Percentiles rank a stretch among this genome's conserved stretches.
These are phyloP conservation scores for Anas flavirostris DNA, from an alignment of 2,797 vertebrate genomes.

Conservation along the genomic window DNA sequence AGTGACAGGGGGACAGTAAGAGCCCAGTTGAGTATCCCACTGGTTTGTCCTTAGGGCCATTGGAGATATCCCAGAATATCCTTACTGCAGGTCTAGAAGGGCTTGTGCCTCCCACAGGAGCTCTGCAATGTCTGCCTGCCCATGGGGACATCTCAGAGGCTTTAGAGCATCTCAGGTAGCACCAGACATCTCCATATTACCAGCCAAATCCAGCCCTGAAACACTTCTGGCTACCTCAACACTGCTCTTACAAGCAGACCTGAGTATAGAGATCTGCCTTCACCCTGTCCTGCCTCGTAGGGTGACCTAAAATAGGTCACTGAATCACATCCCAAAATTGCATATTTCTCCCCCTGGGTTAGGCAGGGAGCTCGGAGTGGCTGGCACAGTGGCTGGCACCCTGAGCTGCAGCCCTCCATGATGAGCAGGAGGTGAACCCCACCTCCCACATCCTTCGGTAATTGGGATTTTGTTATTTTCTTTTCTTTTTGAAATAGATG, in stretches of 20 bases:
- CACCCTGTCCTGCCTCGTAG: background rate
- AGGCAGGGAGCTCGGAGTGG: background rate
- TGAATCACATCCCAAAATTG: background rate
- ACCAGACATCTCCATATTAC: background rate
- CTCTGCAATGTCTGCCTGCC: background rate
- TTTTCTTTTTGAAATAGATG: background rate
- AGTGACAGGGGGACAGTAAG: background rate
- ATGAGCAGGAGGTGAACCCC: accelerated
- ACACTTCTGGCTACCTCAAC: background rate
- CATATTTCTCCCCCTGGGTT: background rate
- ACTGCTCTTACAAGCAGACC: background rate
- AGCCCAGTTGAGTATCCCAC: background rate
- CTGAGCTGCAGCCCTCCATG: background rate
- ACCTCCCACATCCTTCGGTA: background rate
- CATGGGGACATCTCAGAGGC: background rate
- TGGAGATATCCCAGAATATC: background rate
- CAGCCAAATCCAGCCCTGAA: background rate
- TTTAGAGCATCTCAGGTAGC: background rate
- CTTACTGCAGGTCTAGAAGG: background rate
- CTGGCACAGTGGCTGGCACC: background rate
- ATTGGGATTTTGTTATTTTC: background rate
- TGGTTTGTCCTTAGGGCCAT: background rate
- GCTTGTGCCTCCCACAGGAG: background rate
- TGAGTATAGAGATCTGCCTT: background rate
- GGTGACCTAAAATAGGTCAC: background rate